Conservation (phyloP, 1,140 invertebrate genomes). For the Antheraea mylitta region DNA sequence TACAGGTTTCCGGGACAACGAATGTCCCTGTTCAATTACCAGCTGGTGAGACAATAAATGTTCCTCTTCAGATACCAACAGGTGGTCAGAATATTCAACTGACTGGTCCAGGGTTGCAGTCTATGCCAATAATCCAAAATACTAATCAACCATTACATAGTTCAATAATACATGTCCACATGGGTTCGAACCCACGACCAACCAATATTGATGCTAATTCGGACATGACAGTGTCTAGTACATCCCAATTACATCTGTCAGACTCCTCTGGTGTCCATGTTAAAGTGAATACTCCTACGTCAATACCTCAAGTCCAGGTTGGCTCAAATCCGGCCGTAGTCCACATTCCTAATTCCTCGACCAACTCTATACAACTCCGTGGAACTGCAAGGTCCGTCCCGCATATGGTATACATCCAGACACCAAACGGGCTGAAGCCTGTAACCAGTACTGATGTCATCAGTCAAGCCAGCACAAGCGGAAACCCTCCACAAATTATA, state of each 20-base stretch:
- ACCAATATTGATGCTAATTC: slow-evolving; percentile 50
- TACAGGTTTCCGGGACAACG: slow-evolving; percentile 66
- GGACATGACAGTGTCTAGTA: slow-evolving; percentile 56
- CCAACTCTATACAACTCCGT: slow-evolving; percentile 66
- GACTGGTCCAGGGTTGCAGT: slow-evolving; percentile 48
- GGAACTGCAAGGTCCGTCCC: slow-evolving; percentile 52
- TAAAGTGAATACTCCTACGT: slow-evolving; percentile 55
- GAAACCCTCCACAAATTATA: slow-evolving; percentile 72
- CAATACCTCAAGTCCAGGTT: slow-evolving; percentile 59
- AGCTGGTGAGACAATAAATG: slow-evolving; percentile 72
- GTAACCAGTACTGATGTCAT: slow-evolving; percentile 68
- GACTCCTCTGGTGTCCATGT: slow-evolving; percentile 51
- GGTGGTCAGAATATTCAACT: slow-evolving; percentile 61
- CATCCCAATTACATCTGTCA: slow-evolving; percentile 53
- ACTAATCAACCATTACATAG: slow-evolving; percentile 56
- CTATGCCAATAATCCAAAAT: slow-evolving; percentile 64
- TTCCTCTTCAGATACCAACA: slow-evolving; percentile 67
- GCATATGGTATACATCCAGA: slow-evolving; percentile 75
- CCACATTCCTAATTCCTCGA: slow-evolving; percentile 64
- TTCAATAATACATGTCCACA: slow-evolving; percentile 70
- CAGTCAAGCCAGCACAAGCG: slow-evolving; percentile 67
- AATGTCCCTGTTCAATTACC: slow-evolving; percentile 68
- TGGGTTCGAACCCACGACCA: slow-evolving; percentile 57
- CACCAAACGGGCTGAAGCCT: slow-evolving; percentile 66
- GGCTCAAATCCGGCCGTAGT: slow-evolving; percentile 49